These are phyloP conservation scores for Arizona elegans DNA, from an alignment of 2,113 vertebrate species.

Conservation along the genomic window DNA sequence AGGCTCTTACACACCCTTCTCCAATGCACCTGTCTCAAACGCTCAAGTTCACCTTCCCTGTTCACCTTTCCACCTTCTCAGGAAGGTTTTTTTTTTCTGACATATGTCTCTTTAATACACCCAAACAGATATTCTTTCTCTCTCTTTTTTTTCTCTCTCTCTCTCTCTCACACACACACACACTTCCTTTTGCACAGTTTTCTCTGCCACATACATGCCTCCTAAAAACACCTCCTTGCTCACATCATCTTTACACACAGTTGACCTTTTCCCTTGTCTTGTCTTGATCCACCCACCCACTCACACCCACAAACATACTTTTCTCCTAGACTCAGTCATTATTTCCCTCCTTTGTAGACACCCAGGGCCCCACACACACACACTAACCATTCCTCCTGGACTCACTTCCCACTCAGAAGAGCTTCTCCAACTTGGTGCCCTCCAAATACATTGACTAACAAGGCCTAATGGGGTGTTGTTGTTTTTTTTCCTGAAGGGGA, in stretches of 20 bases:
- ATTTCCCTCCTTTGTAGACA: background rate
- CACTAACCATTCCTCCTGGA: background rate
- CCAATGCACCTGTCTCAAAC: background rate
- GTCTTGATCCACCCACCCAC: background rate
- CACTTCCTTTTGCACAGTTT: background rate
- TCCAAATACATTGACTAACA: background rate
- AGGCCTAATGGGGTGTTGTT: background rate
- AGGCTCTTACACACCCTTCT: background rate
- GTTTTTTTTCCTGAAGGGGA: background rate
- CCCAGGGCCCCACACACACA: too few species aligned
- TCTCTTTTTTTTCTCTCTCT: too few species aligned
- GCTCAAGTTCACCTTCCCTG: background rate
- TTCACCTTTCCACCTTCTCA: background rate
- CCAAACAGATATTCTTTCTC: too few species aligned
- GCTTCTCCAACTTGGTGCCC: background rate
- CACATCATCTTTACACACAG: background rate
- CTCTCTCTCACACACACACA: too few species aligned
- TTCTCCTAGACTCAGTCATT: background rate
- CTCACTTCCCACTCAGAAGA: background rate
- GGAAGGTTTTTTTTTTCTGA: background rate
- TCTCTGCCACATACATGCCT: background rate
- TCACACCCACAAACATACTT: too few species aligned
- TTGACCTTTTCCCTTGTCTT: background rate
- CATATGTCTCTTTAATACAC: background rate
- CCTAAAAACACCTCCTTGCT: background rate